Evolutionary conservation across 2,113 vertebrate genomes (phyloP), one percentile per base, ranked within the genome.

Genomic region (Phrynosoma blainvillii): DNA sequence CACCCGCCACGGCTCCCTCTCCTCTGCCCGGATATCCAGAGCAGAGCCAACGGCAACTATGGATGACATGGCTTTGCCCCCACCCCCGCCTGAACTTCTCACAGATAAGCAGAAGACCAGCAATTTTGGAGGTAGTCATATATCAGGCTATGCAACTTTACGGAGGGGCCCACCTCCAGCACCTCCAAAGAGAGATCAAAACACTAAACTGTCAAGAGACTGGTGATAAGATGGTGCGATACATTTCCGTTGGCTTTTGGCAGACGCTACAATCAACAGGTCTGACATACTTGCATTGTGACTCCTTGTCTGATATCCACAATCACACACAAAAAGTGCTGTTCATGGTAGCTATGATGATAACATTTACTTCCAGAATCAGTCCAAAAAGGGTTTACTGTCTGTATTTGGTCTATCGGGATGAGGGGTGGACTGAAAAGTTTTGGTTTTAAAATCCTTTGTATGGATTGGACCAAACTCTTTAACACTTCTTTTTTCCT

Each of bases 81-180:
- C 98, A 0, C 99, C 99, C 0, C 99, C 99, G 0, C 98, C 98
- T 0, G 98, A 99, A 94, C 97, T 99, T 93, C 97, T 99, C 42
- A 95, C 96, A 30, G 98, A 98, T 40, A 96, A 96, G 36, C 97
- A 98, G 90, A 97, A 96, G 87, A 96, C 93, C 5, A 96, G 96
- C 13, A 89, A 94, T 86, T 98, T 97, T 36, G 97, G 97, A 90
- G 97, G 98, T 42, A 96, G 97, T 80, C 98, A 98, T 54, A 97
- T 99, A 96, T 98, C 98, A 12, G 98, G 98, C 97, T 99, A 99
- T 97, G 99, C 99, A 97, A 99, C 99, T 0, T 89, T 99, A 94
- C 96, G 98, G 92, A 96, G 98, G 84, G 99, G 98, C 27, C 98
- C 99, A 0, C 99, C 99, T 0, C 98, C 99, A 0, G 96, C 99